These are phyloP conservation scores for Astreopora myriophthalma DNA, from an alignment of 64 coral and sea anemone species.

Conservation along the genomic window DNA sequence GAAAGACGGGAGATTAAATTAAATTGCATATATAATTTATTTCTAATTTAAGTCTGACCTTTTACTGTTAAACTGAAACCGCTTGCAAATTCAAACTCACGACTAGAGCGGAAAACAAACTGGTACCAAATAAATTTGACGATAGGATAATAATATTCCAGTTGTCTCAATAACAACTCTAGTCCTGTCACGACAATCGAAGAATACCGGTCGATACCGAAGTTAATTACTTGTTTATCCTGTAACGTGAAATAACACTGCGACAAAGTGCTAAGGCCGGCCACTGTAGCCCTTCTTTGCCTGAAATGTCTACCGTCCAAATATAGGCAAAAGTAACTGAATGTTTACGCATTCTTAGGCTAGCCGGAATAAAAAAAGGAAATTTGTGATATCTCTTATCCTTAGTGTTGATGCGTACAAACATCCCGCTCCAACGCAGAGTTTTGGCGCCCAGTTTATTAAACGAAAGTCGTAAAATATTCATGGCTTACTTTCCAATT, in stretches of 20 bases:
- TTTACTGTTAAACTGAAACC: neutral
- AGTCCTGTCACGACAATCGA: neutral
- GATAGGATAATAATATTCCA: neutral
- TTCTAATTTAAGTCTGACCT: neutral
- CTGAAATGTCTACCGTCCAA: too few relatives aligned
- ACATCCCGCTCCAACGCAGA: neutral
- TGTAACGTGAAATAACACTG: neutral
- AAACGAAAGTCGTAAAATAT: slow-evolving; percentile 28
- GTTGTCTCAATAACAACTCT: neutral
- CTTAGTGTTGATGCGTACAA: neutral
- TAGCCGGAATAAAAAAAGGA: too few relatives aligned
- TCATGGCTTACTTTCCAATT: slow-evolving; percentile 18
- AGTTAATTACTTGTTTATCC: slow-evolving; percentile 14
- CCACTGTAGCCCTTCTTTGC: neutral
- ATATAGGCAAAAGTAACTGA: too few relatives aligned
- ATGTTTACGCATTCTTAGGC: too few relatives aligned
- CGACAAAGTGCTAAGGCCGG: neutral
- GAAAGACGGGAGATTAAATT: neutral
- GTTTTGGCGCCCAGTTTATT: neutral
- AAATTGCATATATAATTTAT: neutral
- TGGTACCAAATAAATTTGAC: neutral
- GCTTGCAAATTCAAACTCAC: neutral
- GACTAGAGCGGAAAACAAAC: neutral
- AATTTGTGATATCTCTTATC: neutral
- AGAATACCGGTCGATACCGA: neutral